Evolutionary conservation across 2,888 invertebrate species (phyloP).

Genomic region (Priocnemis perturbator): DNA sequence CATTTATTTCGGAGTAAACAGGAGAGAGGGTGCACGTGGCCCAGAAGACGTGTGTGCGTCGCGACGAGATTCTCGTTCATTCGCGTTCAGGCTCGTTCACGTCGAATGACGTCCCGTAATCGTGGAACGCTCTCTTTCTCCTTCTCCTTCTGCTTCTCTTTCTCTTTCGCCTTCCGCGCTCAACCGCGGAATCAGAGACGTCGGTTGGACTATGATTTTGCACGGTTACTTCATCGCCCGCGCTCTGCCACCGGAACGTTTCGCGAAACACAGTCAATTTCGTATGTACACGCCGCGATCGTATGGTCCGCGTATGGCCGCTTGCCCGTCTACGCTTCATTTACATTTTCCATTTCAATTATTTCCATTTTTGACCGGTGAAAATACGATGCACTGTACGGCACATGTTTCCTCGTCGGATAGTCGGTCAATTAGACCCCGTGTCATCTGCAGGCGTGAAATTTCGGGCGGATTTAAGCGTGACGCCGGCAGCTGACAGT

Average conservation of each 20-base stretch:
- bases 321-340: too few species aligned
- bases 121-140: neutral
- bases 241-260: too few species aligned
- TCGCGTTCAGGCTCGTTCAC: neutral
- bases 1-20: conserved; percentile 22
- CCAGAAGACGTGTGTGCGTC: conserved; percentile 22
- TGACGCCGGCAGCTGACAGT: conserved; percentile 21
- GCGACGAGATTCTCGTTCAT: neutral
- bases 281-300: too few species aligned
- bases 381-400: too few species aligned
- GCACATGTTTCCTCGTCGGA: conserved; percentile 5
- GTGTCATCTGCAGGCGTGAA: conserved; percentile 60
- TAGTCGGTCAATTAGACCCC: conserved; percentile 49
- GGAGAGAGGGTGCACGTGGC: conserved; percentile 24
- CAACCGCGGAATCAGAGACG: too few species aligned
- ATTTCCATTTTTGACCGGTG: too few species aligned
- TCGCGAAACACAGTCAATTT: too few species aligned
- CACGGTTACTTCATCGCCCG: too few species aligned
- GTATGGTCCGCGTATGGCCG: too few species aligned
- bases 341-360: too few species aligned
- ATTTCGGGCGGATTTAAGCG: conserved; percentile 50
- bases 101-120: neutral
- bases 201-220: too few species aligned
- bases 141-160: neutral
- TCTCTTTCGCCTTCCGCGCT: neutral